phyloP scores from a whole-genome alignment of 2,888 invertebrate genomes.

The Punctoribates punctum region DNA sequence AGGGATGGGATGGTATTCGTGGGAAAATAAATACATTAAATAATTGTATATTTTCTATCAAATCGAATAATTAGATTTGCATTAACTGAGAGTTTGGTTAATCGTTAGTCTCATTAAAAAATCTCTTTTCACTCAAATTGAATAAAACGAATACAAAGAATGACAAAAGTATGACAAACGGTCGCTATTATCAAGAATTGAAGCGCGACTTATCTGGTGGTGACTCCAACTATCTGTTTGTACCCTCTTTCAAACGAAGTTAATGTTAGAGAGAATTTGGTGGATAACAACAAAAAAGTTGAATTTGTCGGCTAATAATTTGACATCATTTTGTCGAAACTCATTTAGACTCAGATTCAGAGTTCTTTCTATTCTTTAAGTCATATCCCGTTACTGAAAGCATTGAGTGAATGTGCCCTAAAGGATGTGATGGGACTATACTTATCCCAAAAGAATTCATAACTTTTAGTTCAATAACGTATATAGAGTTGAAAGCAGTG shows the following conservation, averaged over 20 bases:
- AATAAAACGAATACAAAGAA: constrained; percentile 12
- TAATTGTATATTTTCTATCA: constrained; percentile 28
- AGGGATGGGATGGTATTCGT: constrained; percentile 30
- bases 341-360: background rate
- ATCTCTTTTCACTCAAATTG: constrained; percentile 11
- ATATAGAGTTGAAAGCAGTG: background rate
- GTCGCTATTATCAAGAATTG: constrained; percentile 19
- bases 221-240: constrained; percentile 19
- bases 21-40: constrained; percentile 38
- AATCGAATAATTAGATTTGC: constrained; percentile 37
- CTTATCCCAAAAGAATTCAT: constrained; percentile 34
- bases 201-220: background rate
- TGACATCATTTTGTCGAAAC: constrained; percentile 22
- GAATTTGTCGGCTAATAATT: constrained; percentile 18
- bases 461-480: background rate
- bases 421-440: constrained; percentile 30
- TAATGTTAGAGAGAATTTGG: background rate
- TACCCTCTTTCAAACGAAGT: background rate
- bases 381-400: constrained; percentile 12
- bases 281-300: background rate
- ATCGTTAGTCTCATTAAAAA: constrained; percentile 30
- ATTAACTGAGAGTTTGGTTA: background rate
- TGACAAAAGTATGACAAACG: constrained; percentile 28
- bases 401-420: constrained; percentile 35
- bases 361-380: background rate